These are phyloP conservation scores for Platycnemis pennipes DNA, from an alignment of 2,888 invertebrate species.

Conservation along the genomic window DNA sequence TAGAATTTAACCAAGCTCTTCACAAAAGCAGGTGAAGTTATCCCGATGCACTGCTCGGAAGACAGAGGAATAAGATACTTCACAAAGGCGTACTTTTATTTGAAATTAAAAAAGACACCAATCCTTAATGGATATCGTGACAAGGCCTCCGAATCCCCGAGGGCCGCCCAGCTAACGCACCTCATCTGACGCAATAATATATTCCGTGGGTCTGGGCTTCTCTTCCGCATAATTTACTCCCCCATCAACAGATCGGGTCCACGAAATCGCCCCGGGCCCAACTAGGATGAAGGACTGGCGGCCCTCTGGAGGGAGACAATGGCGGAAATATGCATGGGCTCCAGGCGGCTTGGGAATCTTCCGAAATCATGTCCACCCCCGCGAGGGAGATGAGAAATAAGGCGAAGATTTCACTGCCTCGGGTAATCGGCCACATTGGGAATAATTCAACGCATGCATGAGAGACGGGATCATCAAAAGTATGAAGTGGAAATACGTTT, in stretches of 20 bases:
- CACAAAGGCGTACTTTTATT: no score
- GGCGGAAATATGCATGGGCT: not conserved
- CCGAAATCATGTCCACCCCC: not conserved
- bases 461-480: not conserved
- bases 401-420: not conserved
- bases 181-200: not conserved
- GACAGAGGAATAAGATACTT: no score
- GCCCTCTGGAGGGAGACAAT: not conserved
- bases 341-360: not conserved
- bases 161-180: no score
- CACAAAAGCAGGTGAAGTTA: no score
- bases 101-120: no score
- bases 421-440: not conserved
- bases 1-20: no score
- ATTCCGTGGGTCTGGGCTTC: not conserved
- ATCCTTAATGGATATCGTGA: no score
- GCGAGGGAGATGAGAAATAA: not conserved
- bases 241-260: not conserved
- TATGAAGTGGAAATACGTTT: not conserved
- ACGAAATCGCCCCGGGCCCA: not conserved
- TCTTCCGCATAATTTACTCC: not conserved
- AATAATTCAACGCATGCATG: not conserved
- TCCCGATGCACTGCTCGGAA: no score
- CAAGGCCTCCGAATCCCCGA: no score
- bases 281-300: not conserved